Evolutionary conservation across 2,797 vertebrate genomes (phyloP), one percentile per base, ranked within the genome.

Genomic region (Hylomyscus alleni): DNA sequence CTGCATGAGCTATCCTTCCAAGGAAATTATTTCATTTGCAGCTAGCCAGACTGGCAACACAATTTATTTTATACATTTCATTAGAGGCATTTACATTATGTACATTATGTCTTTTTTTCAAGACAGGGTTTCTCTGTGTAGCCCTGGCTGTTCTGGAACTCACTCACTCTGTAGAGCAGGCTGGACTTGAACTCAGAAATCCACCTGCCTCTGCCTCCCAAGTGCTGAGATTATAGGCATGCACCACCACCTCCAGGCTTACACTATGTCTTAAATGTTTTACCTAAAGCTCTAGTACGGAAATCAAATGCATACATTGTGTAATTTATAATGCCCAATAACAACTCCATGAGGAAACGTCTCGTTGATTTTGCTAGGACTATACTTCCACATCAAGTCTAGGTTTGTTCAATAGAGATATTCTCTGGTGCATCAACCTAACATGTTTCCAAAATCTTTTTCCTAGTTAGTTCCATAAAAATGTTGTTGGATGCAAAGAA

Each of bases 351-450:
- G 20, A 81, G 14, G 37, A 82, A 60, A 2, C 0, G 0, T 54
- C 13, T 60, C 13, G 4, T 44, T 89, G 58, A 12, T 60, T n/a
- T 82, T 77, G 3, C 15, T 37, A 52, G 8, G 11, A 37, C 13
- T 73, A 20, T 50, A 37, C 2, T 26, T 0, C 29, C 2, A 19
- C 24, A 4, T 67, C 11, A 40, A 20, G 47, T 15, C 3, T 17
- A 17, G 11, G 22, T 80, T 50, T 83, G 40, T 13, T 87, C 9
- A 69, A n/a, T 0, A 62, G 6, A 76, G 1, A 1, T 58, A 4
- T 34, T 81, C n/a, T 6, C 14, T 10, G 9, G 20, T 0, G 5
- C 11, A 56, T 14, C 0, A 24, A 17, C 75, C 19, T 47, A 95
- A n/a, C 0, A 37, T 50, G 37, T 10, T 76, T 90, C 37, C 17